phyloP scores from a whole-genome alignment of 2,797 vertebrate genomes.

The Enteromius mattozi region DNA sequence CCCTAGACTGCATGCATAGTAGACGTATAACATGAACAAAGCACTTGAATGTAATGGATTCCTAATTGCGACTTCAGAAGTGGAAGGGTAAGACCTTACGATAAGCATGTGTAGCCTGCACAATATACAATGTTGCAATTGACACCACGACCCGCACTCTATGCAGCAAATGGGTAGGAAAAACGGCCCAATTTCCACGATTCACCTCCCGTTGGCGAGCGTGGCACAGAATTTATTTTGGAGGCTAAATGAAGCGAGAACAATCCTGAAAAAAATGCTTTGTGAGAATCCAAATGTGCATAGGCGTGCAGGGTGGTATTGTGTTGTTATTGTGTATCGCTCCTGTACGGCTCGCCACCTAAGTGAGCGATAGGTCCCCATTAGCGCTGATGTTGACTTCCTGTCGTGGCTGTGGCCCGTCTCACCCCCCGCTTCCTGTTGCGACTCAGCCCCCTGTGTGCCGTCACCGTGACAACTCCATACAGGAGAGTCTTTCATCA shows the following conservation, averaged over 20 bases:
- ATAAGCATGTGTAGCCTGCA: background rate
- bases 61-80: background rate
- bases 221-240: background rate
- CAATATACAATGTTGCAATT: background rate
- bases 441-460: constrained; percentile 35
- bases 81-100: background rate
- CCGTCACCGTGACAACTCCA: constrained; percentile 50
- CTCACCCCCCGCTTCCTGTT: constrained; percentile 54
- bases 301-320: constrained; percentile 32
- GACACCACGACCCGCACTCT: background rate
- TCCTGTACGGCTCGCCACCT: constrained; percentile 15
- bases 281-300: background rate
- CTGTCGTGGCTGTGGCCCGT: constrained; percentile 36
- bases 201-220: background rate
- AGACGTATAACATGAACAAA: background rate
- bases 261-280: background rate
- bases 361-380: constrained; percentile 30
- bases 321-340: background rate
- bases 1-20: background rate
- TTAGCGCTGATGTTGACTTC: constrained; percentile 50
- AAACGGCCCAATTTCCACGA: background rate
- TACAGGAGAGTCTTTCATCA: constrained; percentile 60
- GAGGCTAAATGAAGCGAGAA: background rate
- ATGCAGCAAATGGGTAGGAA: background rate
- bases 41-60: background rate